Base-by-base conservation (phyloP, 2,113 vertebrate genomes). In the Zosterops borbonicus region DNA sequence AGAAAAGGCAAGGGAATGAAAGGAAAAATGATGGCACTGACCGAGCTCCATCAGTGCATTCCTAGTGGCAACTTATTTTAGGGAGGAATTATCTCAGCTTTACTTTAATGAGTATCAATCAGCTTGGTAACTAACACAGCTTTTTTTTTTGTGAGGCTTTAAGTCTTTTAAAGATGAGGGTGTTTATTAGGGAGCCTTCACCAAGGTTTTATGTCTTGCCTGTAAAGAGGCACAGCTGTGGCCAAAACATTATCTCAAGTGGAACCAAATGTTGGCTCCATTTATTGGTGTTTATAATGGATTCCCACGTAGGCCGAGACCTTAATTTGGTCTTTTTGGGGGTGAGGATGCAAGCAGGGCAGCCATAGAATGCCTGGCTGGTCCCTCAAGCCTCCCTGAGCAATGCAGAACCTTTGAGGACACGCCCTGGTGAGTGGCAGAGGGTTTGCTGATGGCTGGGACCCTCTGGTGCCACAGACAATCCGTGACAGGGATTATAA, bases 401-500 rank as follows among this genome's bases (percentile, higher is more conserved):
- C 33, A 41, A 4, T 9, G 13, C 41, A 58, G 41, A 9, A 7
- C 4, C 19, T 20, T 16, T 31, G 12, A 24, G 77, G 49, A 28
- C 0, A 2, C 28, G 41, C 28, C 7, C 2, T 18, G 42, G 33
- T 0, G 0, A 12, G 46, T 4, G 42, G 11, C 41, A 29, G 29
- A 22, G 53, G 11, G 2, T 27, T 60, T 75, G 58, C 52, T 50
- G 15, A 4, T 6, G 19, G 46, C 18, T 42, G 19, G 46, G 19
- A 17, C 24, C 41, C 41, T 81, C 60, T n/a, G 50, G 33, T 10
- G 6, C 22, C 0, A 0, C 0, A 1, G 71, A 44, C 47, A 58
- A 75, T 27, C 35, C 5, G 1, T 55, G 85, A 11, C 28, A 42
- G 35, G 22, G 41, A 7, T 60, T n/a, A 5, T 6, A 12, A 14